Evolutionary conservation across 2,113 vertebrate genomes (phyloP), one percentile per base, ranked within the genome.

Genomic region (Aleadryas rufinucha): DNA sequence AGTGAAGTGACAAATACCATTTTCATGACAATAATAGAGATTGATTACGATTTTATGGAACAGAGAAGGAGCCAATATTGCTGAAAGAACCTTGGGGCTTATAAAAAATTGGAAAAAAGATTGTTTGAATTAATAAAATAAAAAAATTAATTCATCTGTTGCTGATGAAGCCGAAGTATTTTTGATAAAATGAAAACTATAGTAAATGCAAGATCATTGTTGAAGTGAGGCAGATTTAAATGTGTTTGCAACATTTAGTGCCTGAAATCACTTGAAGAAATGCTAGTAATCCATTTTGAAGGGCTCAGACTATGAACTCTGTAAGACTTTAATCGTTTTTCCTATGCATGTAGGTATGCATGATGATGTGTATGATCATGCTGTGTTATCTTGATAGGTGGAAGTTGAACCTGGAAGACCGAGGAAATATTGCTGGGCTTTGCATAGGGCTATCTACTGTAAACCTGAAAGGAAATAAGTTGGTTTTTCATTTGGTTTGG

Each of bases 11-110:
- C 98, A 98, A 98, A 98, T 98, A 98, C 97, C 95, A 96, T 98
- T 98, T 98, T 98, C 97, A 96, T 98, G 98, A 98, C 96, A 94
- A 95, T 98, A 98, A 98, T 98, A 97, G 98, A 98, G 98, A 98
- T 98, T 98, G 98, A 98, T 98, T 98, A 97, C 71, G 3, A 96
- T 98, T 98, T 98, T 98, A 96, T 97, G 84, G 96, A 97, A 97
- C 77, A 90, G 63, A 95, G 89, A 92, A 87, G 70, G 91, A 95
- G 77, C 83, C 45, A 44, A 96, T 97, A 95, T 95, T 96, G 61
- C 86, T 93, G 90, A 96, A 93, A 96, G 90, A 96, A 98, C 72
- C 91, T 93, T 86, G 39, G 35, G 68, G 75, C 89, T 92, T 97
- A 95, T 93, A 97, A 91, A 98, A 98, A 96, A 96, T 68, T 52